Percentiles rank a stretch among this genome's conserved stretches.
These are phyloP conservation scores for Artibeus jamaicensis DNA, from an alignment of 2,797 vertebrate genomes.

Conservation along the genomic window DNA sequence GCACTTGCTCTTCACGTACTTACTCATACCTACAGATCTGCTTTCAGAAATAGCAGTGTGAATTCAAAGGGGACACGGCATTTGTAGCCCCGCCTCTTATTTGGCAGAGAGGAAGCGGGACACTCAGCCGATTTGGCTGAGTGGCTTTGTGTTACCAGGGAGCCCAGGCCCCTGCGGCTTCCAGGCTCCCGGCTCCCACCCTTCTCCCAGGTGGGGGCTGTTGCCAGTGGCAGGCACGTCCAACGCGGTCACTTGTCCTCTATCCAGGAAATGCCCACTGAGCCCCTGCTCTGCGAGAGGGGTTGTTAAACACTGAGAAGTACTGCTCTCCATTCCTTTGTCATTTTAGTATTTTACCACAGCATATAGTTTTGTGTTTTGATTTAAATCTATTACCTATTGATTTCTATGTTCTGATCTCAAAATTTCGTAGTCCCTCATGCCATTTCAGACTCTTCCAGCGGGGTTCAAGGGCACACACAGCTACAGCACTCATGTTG, in stretches of 20 bases:
- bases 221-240: not conserved
- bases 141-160: not conserved
- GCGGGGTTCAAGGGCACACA: not conserved
- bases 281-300: not conserved
- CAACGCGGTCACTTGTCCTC: not conserved
- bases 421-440: not conserved
- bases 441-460: not conserved
- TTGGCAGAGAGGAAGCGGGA: not conserved
- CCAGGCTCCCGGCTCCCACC: not conserved
- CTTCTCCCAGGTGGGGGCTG: not conserved
- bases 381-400: not conserved
- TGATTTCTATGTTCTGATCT: not conserved
- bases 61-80: not conserved
- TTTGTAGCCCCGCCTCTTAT: not conserved
- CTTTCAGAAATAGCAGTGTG: not conserved
- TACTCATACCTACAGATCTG: not conserved
- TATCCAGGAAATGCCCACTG: not conserved
- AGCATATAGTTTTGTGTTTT: not conserved
- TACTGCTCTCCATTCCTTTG: not conserved
- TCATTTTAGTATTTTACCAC: not conserved
- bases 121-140: fast-evolving
- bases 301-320: fast-evolving
- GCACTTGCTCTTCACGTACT: not conserved
- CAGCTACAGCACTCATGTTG: not conserved
- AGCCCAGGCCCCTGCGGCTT: not conserved